phyloP scores from a whole-genome alignment of 2,797 vertebrate species.

The Pantherophis vulpinus region DNA sequence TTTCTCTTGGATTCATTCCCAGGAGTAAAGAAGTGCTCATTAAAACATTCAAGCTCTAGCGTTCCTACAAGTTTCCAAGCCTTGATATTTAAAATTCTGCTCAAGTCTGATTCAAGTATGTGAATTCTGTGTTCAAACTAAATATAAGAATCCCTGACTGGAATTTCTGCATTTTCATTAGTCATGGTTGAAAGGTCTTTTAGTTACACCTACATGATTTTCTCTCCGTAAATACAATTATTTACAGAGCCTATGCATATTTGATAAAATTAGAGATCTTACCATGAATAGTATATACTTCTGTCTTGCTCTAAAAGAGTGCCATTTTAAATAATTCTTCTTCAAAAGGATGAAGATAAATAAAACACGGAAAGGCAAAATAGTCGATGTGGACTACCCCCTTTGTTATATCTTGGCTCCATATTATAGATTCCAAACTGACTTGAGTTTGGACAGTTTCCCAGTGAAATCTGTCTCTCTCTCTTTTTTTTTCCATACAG shows the following conservation, averaged over 20 bases:
- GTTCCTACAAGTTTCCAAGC: background rate
- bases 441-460: constrained; percentile 54
- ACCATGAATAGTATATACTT: background rate
- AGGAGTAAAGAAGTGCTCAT: background rate
- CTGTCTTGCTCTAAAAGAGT: background rate
- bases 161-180: background rate
- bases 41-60: background rate
- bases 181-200: background rate
- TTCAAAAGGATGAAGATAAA: background rate
- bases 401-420: constrained; percentile 4
- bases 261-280: background rate
- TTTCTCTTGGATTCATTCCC: background rate
- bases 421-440: constrained; percentile 19
- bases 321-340: background rate
- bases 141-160: background rate
- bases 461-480: constrained; percentile 38
- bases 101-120: background rate
- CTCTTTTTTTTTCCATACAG: constrained; percentile 35
- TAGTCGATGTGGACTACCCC: background rate
- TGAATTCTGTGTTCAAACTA: background rate
- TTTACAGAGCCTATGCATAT: background rate
- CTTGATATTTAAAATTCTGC: background rate
- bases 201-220: background rate
- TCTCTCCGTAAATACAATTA: background rate
- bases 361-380: background rate